These are phyloP conservation scores for Eristalis pertinax DNA, from an alignment of 2,888 invertebrate genomes.

Conservation along the genomic window DNA sequence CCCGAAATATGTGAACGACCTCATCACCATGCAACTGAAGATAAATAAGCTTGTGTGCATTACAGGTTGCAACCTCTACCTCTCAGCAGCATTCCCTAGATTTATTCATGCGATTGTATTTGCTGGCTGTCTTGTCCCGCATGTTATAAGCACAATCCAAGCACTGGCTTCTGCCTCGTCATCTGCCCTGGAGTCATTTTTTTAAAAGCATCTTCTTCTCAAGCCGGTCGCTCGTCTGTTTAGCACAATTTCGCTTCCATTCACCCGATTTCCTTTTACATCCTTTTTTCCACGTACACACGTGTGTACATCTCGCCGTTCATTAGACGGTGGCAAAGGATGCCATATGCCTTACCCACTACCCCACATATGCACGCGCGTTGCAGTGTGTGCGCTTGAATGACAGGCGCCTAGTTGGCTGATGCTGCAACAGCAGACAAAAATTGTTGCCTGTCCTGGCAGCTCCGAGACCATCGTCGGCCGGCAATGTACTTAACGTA, in stretches of 20 bases:
- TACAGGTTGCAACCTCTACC: slow-evolving; percentile 46
- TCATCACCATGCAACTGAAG: slow-evolving; percentile 8
- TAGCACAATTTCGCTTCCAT: slow-evolving; percentile 49
- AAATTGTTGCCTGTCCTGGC: slow-evolving; percentile 18
- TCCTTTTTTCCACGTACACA: neutral
- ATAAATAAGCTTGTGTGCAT: slow-evolving; percentile 30
- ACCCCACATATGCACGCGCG: slow-evolving; percentile 36
- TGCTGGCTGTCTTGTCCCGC: neutral
- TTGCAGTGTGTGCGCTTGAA: neutral
- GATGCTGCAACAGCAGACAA: slow-evolving; percentile 29
- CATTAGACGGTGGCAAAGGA: slow-evolving; percentile 40
- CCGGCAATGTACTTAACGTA: slow-evolving; percentile 50
- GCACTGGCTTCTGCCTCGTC: slow-evolving; percentile 5
- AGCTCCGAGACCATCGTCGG: neutral
- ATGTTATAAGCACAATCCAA: slow-evolving; percentile 13
- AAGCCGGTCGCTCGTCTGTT: slow-evolving; percentile 46
- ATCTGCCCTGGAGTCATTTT: slow-evolving; percentile 53
- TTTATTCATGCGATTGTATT: slow-evolving; percentile 49
- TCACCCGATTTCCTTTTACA: slow-evolving; percentile 21
- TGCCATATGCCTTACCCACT: slow-evolving; percentile 50
- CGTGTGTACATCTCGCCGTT: neutral
- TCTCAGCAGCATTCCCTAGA: slow-evolving; percentile 21
- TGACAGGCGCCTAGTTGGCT: slow-evolving; percentile 21
- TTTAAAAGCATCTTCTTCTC: slow-evolving; percentile 57
- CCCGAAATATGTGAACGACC: slow-evolving; percentile 27